Percentiles rank a stretch among this genome's conserved stretches.
Conservation (phyloP, 2,113 vertebrate species). For the Danio rerio region DNA sequence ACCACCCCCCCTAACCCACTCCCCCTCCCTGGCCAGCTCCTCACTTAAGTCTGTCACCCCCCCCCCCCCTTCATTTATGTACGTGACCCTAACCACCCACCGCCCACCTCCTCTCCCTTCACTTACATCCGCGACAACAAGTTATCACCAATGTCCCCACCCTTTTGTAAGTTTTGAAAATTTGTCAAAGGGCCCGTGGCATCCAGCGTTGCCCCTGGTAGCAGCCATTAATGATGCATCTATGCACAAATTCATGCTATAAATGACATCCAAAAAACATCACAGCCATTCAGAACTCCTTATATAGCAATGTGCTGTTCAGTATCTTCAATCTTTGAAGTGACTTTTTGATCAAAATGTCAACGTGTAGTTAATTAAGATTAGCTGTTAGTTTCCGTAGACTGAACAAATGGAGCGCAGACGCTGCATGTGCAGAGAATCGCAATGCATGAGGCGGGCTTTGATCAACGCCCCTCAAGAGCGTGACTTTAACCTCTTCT, state of each 20-base stretch:
- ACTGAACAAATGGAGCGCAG: not conserved
- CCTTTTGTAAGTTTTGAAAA: no score
- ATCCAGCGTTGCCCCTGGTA: no score
- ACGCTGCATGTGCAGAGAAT: not conserved
- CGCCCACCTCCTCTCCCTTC: no score
- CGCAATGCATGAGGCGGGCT: not conserved
- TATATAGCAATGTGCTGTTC: not conserved
- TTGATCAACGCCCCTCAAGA: not conserved
- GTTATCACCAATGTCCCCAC: not conserved
- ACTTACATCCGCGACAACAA: not conserved
- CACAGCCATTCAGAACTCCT: not conserved
- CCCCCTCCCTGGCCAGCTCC: no score
- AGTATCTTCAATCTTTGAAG: not conserved
- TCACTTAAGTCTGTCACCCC: no score
- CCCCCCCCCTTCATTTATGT: no score
- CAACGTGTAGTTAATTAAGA: constrained; percentile 10
- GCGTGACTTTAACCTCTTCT: constrained; percentile 9
- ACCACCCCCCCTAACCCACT: no score
- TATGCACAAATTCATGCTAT: no score
- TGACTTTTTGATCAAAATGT: constrained; percentile 1
- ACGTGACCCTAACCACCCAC: not conserved
- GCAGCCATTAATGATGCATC: no score
- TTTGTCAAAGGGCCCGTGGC: no score
- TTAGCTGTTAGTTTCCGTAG: not conserved
- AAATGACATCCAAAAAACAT: not conserved